These are phyloP conservation scores for Scrobipalpa atriplicella DNA, from an alignment of 2,888 invertebrate species.

Conservation along the genomic window DNA sequence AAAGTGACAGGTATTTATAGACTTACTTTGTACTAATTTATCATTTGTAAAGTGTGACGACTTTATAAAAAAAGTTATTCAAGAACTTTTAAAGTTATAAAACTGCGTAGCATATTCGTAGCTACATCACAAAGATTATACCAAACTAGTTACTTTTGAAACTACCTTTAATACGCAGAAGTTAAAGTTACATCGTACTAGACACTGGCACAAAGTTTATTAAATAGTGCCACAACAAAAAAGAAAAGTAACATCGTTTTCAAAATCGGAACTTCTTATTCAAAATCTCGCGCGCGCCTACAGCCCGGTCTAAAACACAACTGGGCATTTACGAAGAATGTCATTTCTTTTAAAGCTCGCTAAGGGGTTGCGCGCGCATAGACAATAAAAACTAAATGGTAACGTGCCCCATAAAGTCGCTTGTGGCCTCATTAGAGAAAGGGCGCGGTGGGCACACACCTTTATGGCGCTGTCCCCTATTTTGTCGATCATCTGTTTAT, in stretches of 20 bases:
- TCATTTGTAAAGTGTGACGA: no score
- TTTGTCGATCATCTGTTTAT: constrained; percentile 77
- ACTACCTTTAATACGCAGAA: no score
- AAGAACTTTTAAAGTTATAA: no score
- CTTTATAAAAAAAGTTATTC: no score
- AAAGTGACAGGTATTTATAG: no score
- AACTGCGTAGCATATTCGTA: no score
- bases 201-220: no score
- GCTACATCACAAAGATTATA: no score
- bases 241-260: background rate
- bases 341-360: constrained; percentile 66
- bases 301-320: constrained; percentile 41
- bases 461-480: constrained; percentile 72
- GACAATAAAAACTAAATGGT: constrained; percentile 74
- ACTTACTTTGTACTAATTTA: no score
- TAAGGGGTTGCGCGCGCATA: constrained; percentile 76
- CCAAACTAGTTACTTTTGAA: no score
- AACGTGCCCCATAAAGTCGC: constrained; percentile 74
- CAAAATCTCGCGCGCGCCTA: constrained; percentile 33
- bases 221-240: no score
- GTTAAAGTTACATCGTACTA: no score
- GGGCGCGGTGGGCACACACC: constrained; percentile 73
- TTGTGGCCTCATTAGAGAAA: constrained; percentile 78
- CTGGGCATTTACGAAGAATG: constrained; percentile 56
- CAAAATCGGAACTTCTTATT: constrained; percentile 33